Evolutionary conservation across 2,797 vertebrate species (phyloP), one percentile per base, ranked within the genome.

Genomic region (Zenarchopterus dispar): DNA sequence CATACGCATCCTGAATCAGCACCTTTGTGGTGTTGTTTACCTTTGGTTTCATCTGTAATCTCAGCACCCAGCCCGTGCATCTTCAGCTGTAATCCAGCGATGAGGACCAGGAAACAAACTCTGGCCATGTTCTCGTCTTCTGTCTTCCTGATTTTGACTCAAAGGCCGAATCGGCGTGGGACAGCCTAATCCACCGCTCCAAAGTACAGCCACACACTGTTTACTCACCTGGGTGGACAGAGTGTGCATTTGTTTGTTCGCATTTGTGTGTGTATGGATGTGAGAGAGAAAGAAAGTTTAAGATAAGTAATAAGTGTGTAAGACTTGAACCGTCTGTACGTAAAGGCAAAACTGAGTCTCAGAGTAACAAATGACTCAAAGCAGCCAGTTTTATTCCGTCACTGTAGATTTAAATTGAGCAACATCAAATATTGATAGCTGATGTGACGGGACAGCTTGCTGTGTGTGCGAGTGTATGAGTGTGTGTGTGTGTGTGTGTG

Each of bases 171-270:
- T 54, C 50, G 24, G 8, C 9, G 23, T 17, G 3, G 6, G 22
- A 62, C 47, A 71, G 44, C 55, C 39, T 55, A 53, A 81, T 62
- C 44, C 66, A 62, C 21, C 16, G 15, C 85, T 92, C 92, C 91
- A 93, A 94, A 94, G 92, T 93, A 80, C 92, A 93, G 46, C 50
- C 47, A 56, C 66, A 31, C 76, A 54, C 36, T 93, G 83, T 93
- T 93, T 93, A 76, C 86, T 69, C 84, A 83, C 77, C 70, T 61
- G 74, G 60, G 45, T 79, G 61, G 58, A 42, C 4, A 6, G 42
- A 18, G 33, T 77, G 53, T 62, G 21, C 52, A 23, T 62, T 64
- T 70, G 43, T 55, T 50, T 67, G 51, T 58, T 77, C 51, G 47
- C 46, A 52, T 75, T 16, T 71, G 63, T 33, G 48, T 4, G 4